Conservation (phyloP, 1,140 invertebrate species). For the Aphaenogaster rudis region DNA sequence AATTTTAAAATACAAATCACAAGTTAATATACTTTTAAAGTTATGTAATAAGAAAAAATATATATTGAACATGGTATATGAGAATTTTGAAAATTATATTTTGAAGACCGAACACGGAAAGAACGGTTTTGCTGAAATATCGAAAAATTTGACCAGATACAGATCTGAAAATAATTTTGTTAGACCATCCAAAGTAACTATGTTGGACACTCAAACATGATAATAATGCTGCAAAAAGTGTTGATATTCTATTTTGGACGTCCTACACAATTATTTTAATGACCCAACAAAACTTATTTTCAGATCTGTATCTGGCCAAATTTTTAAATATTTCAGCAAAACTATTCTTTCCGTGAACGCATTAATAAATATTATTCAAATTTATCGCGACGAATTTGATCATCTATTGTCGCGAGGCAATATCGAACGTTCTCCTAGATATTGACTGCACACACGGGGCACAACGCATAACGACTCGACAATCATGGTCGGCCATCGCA, state of each 20-base stretch:
- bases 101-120: too few species aligned
- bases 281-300: too few species aligned
- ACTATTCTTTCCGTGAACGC: background rate
- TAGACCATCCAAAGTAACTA: too few species aligned
- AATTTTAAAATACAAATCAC: background rate
- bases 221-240: too few species aligned
- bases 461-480: conserved; percentile 5
- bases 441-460: background rate
- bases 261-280: too few species aligned
- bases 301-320: too few species aligned
- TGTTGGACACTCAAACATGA: too few species aligned
- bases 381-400: background rate
- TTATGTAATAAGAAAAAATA: background rate
- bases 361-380: background rate
- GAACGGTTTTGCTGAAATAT: too few species aligned
- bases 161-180: too few species aligned
- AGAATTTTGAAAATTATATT: background rate
- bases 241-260: too few species aligned
- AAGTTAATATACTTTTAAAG: background rate
- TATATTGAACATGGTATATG: background rate
- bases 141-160: too few species aligned
- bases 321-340: too few species aligned
- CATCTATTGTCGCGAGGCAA: background rate
- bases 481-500: conserved; percentile 6
- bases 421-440: background rate